Base-by-base conservation (phyloP, 2,797 vertebrate genomes). In the Coregonus suidteri region DNA sequence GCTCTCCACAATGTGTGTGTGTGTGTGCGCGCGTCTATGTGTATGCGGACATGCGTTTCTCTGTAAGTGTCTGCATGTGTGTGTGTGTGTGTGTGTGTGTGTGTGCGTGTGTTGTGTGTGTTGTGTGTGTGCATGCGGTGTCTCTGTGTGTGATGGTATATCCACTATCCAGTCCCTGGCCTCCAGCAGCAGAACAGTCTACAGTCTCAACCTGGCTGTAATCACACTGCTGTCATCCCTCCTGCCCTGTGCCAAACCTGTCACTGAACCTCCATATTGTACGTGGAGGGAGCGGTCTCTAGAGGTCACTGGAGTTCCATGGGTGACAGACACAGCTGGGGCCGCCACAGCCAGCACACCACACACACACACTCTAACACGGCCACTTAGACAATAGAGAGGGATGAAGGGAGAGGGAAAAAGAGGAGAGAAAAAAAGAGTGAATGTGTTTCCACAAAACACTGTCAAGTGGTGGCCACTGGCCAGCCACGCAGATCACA, bases 271-370 rank as follows among this genome's bases (percentile, higher is more conserved):
- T 86, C 80, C 73, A 73, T 85, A 90, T 86, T 85, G 88, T 92
- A 93, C 84, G 86, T 95, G 90, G 91, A 88, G 90, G 90, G 88
- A 94, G 85, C 83, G 90, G 93, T 94, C 93, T 95, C 94, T 93
- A 95, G 92, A 96, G 94, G 94, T 95, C 94, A 93, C 92, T 93
- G 93, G 91, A 95, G 94, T 95, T 95, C 93, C 93, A 94, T 90
- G 89, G 91, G 93, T 90, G 81, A 93, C 93, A 93, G 89, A 90
- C 90, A 85, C 90, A 91, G 90, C 87, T 79, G 79, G 78, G 86
- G 87, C 85, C 87, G 75, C 82, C 75, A 81, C 74, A 82, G 82
- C 16, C 18, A 56, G 53, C 53, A 6, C 53, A 56, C 16, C 15
- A 1, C 53, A 6, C 53, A 5, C 85, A 86, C 83, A 87, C 85